phyloP scores from a whole-genome alignment of 2,888 invertebrate genomes.

The Oxyscelio sp. region DNA sequence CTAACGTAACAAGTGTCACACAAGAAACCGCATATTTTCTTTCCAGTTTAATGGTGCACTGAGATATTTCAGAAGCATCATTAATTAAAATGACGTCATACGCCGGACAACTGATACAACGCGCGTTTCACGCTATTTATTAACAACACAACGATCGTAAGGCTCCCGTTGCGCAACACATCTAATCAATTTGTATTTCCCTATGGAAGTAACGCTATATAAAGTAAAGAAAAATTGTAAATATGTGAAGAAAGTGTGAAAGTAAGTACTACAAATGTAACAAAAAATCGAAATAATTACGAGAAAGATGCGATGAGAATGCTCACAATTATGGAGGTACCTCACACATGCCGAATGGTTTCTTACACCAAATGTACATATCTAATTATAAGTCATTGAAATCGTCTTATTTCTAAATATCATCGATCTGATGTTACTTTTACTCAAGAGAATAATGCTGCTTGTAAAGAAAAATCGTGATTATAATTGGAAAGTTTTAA shows the following conservation, averaged over 20 bases:
- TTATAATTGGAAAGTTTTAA: too few species aligned
- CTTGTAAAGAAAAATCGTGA: neutral
- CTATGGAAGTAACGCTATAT: slow-evolving; percentile 25
- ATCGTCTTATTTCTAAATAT: slow-evolving; percentile 7
- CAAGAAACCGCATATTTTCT: slow-evolving; percentile 42
- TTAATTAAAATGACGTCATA: slow-evolving; percentile 44
- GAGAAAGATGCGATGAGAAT: slow-evolving; percentile 44
- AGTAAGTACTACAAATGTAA: slow-evolving; percentile 19
- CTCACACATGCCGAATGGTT: neutral
- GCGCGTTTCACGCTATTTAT: slow-evolving; percentile 32
- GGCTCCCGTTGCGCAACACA: slow-evolving; percentile 42
- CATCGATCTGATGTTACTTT: slow-evolving; percentile 3
- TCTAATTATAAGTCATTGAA: slow-evolving; percentile 34
- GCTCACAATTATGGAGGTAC: slow-evolving; percentile 34
- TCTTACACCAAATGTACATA: slow-evolving; percentile 19
- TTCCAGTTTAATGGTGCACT: slow-evolving; percentile 28
- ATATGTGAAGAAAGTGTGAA: slow-evolving; percentile 71
- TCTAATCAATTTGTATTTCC: slow-evolving; percentile 49
- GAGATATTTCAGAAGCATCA: slow-evolving; percentile 29
- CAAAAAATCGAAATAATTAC: slow-evolving; percentile 51
- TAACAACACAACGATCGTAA: slow-evolving; percentile 12
- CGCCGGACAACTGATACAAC: slow-evolving; percentile 10
- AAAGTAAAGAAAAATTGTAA: slow-evolving; percentile 30
- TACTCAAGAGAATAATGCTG: slow-evolving; percentile 7
- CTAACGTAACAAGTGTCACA: slow-evolving; percentile 67